Base-by-base conservation (phyloP, 2,797 vertebrate genomes). In the Ptychobarbus kaznakovi region DNA sequence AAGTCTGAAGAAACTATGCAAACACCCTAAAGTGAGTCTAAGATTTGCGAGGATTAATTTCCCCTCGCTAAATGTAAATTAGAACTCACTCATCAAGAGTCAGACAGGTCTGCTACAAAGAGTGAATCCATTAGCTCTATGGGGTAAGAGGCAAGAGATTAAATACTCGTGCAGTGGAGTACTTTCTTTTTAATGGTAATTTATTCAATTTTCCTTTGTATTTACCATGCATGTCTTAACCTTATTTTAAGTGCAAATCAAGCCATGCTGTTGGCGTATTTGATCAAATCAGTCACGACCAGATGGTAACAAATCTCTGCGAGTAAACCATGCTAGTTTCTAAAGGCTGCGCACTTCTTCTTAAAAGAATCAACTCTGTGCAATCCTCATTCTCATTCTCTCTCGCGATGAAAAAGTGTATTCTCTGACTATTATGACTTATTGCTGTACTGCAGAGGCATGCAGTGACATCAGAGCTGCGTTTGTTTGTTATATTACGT, bases 221-320 rank as follows among this genome's bases (percentile, higher is more conserved):
- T 85, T 85, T 65, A 80, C 69, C 77, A 85, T 80, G 84, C 77
- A 85, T 80, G 77, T 80, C 84, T 85, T 80, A 85, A 80, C 84
- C 84, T 80, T 74, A 74, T 80, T 85, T 79, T 49, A 80, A 80
- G 84, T 85, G 84, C 77, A 85, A 85, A 85, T 80, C 84, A 80
- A 85, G 84, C 84, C 84, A 85, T 85, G 84, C 84, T 66, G 53
- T 85, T 80, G 83, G 78, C 40, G 13, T 73, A 73, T 72, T 85
- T 80, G 83, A 70, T 80, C 77, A 65, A 85, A 85, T 80, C 77
- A 28, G 76, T 85, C 77, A 80, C 28, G 42, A 80, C 65, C 40
- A 35, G 75, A 73, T 74, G 77, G 56, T 80, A 73, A 84, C 22
- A 1, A 46, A 63, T 80, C n/a, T 69, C 75, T 79, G 51, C 53